Percentiles rank a stretch among this genome's conserved stretches.
These are phyloP conservation scores for Tyria jacobaeae DNA, from an alignment of 2,888 invertebrate species.

Conservation along the genomic window DNA sequence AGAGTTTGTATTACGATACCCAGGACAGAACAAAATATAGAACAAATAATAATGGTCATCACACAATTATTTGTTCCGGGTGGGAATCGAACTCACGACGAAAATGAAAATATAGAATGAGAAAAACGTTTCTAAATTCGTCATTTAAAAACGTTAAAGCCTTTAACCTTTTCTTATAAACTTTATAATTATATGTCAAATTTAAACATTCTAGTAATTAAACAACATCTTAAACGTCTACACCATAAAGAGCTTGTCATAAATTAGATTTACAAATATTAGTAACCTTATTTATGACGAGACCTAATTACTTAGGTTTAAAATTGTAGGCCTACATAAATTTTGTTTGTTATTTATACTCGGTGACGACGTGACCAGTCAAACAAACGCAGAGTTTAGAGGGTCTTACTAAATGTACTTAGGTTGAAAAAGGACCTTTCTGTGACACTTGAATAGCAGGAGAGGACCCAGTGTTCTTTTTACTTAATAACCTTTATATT, in stretches of 20 bases:
- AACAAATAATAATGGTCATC: no score
- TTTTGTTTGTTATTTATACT: constrained; percentile 63
- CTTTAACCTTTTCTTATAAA: background rate
- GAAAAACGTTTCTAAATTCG: no score
- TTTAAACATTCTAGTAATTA: constrained; percentile 18
- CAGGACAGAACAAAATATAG: no score
- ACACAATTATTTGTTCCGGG: no score
- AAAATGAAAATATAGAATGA: no score
- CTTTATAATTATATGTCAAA: constrained; percentile 8
- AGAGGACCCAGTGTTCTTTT: constrained; percentile 60
- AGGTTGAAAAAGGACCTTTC: constrained; percentile 58
- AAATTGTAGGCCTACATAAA: constrained; percentile 52
- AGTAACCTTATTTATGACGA: constrained; percentile 23
- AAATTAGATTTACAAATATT: constrained; percentile 45
- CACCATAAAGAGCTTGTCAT: constrained; percentile 30
- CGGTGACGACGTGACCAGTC: constrained; percentile 61
- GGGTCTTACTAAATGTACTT: constrained; percentile 65
- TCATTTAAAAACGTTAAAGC: no score
- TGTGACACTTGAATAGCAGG: constrained; percentile 62
- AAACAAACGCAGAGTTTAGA: constrained; percentile 65
- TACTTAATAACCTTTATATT: constrained; percentile 49
- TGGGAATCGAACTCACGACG: no score
- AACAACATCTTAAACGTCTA: constrained; percentile 15
- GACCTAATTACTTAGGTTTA: constrained; percentile 44
- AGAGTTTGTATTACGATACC: no score